Percentiles rank a stretch among this genome's conserved stretches.
Conservation (phyloP, 2,888 invertebrate genomes). For the Archips xylosteana region DNA sequence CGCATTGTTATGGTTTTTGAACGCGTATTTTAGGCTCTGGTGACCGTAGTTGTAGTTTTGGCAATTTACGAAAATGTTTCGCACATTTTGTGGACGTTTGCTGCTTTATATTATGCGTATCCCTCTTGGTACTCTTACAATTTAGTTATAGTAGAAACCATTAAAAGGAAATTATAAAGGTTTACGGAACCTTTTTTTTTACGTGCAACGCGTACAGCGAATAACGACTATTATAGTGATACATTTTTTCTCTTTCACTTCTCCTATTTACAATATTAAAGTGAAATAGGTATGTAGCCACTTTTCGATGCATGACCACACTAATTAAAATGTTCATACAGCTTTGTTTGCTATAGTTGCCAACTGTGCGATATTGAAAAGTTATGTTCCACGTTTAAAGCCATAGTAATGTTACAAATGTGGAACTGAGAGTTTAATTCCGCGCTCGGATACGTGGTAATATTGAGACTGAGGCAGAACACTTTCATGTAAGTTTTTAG, state of each 20-base stretch:
- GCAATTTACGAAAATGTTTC: slow-evolving; percentile 1
- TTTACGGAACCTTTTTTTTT: too few species aligned
- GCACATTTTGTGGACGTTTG: not conserved
- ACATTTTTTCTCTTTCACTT: too few species aligned
- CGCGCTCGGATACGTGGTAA: not conserved
- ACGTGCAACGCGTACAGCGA: not conserved
- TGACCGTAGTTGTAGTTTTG: slow-evolving; percentile 12
- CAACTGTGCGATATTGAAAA: not conserved
- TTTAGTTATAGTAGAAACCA: too few species aligned
- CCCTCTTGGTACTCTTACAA: too few species aligned
- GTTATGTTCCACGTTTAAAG: not conserved
- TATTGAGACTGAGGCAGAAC: not conserved
- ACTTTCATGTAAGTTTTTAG: not conserved
- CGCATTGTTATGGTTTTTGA: slow-evolving; percentile 42
- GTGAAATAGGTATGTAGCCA: not conserved
- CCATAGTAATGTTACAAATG: not conserved
- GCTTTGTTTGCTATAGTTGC: slow-evolving; percentile 11
- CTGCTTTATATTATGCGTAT: too few species aligned
- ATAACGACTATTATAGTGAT: not conserved
- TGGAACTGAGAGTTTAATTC: not conserved
- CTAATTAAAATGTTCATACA: slow-evolving; percentile 13
- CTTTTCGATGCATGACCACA: not conserved
- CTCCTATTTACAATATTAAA: not conserved
- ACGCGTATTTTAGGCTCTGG: slow-evolving; percentile 26
- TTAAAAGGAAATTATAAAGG: too few species aligned